Conservation (phyloP, 2,113 vertebrate genomes). For the Callionymus lyra region DNA sequence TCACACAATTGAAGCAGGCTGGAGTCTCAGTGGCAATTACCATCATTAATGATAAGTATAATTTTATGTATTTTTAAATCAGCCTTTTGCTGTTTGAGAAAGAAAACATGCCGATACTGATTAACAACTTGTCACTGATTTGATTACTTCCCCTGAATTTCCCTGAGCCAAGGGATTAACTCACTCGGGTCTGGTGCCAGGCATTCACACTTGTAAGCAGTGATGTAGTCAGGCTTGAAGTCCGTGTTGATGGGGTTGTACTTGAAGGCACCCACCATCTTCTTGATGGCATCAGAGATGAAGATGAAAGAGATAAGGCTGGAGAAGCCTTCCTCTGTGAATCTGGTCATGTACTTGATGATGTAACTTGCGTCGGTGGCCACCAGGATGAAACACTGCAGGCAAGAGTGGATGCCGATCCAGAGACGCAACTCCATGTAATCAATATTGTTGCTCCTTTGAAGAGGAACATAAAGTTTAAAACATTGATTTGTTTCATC, state of each 20-base stretch:
- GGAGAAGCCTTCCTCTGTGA: conserved; percentile 97
- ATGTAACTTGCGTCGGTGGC: conserved; percentile 92
- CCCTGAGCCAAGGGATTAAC: conserved; percentile 44
- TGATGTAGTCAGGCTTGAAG: conserved; percentile 88
- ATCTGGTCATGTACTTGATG: conserved; percentile 96
- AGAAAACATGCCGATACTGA: too few species aligned
- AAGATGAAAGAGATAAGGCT: conserved; percentile 99
- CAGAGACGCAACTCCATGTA: conserved; percentile 98
- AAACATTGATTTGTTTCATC: background rate
- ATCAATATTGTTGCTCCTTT: conserved; percentile 80
- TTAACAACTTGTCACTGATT: too few species aligned
- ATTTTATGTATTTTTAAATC: too few species aligned
- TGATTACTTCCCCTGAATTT: background rate
- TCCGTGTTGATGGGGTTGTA: conserved; percentile 91
- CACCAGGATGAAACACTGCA: conserved; percentile 91
- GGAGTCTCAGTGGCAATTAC: too few species aligned
- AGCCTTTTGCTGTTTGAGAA: too few species aligned
- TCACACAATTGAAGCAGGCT: too few species aligned
- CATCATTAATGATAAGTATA: too few species aligned
- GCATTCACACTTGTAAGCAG: conserved; percentile 90
- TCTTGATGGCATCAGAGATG: conserved; percentile 96
- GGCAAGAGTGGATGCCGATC: conserved; percentile 90
- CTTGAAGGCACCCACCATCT: conserved; percentile 84
- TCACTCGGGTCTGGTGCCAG: conserved; percentile 86
- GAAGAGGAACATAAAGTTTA: conserved; percentile 2